A percentile compares a stretch with the other conserved stretches of the same genome.
Evolutionary conservation across 2,888 invertebrate species (phyloP).

Genomic region (Hirtodrosophila cameraria): DNA sequence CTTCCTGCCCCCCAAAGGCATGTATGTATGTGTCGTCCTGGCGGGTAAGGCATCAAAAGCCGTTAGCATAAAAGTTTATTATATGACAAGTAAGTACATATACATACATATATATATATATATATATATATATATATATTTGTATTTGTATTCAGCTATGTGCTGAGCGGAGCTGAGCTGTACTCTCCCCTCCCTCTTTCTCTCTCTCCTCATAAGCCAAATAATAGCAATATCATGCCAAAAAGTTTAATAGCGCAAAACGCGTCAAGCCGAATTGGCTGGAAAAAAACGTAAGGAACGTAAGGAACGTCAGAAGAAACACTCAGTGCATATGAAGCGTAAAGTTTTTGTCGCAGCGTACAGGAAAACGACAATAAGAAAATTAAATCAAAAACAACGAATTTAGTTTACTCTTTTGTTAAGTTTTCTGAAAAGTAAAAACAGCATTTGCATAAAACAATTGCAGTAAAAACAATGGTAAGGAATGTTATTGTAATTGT

Average conservation of each 20-base stretch:
- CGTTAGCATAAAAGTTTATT: constrained; percentile 77
- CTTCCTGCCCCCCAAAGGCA: constrained; percentile 44
- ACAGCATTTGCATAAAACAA: too few relatives aligned
- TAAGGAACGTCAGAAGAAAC: constrained; percentile 23
- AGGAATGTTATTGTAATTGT: too few relatives aligned
- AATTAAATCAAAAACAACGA: constrained; percentile 16
- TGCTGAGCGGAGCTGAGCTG: constrained; percentile 28
- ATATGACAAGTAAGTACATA: constrained; percentile 74
- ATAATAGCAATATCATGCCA: constrained; percentile 71
- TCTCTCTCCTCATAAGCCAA: constrained; percentile 36
- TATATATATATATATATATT: too few relatives aligned
- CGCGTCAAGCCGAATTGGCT: constrained; percentile 72
- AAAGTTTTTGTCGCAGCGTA: constrained; percentile 44
- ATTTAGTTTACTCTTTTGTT: constrained; percentile 25
- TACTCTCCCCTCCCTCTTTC: too few relatives aligned
- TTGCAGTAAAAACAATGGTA: too few relatives aligned
- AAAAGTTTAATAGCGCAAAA: constrained; percentile 74
- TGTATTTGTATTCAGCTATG: constrained; percentile 56
- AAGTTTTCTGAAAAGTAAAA: neutral
- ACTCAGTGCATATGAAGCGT: constrained; percentile 65
- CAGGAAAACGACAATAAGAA: constrained; percentile 32
- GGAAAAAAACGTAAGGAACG: constrained; percentile 68
- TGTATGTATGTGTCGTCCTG: constrained; percentile 42
- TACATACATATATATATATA: too few relatives aligned
- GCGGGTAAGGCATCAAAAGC: constrained; percentile 64